Base-by-base conservation (phyloP, 2,797 vertebrate species). In the Enteromius treurensis region DNA sequence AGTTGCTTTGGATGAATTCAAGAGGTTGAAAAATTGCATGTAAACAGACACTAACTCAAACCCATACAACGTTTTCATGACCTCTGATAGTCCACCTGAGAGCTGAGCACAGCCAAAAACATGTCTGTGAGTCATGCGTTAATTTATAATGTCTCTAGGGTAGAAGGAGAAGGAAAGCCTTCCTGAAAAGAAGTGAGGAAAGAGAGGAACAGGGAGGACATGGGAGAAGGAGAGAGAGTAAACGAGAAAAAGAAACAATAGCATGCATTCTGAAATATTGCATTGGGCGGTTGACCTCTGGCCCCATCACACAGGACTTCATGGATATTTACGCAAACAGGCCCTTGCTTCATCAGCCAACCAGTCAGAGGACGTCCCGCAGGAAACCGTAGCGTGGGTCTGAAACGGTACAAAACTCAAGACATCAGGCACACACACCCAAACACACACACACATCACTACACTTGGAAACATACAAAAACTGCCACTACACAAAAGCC, bases 331-430 rank as follows among this genome's bases (percentile, higher is more conserved):
- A 91, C 93, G 94, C 92, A 94, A 94, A 92, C 89, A 92, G 89
- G 90, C 92, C 91, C 79, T 88, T 86, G 88, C 91, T 91, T 86
- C 89, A 91, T 71, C 65, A 75, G 69, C 42, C 83, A 71, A 75
- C 92, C 91, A 92, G 91, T 90, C 92, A 94, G 93, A 95, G 95
- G 92, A 93, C 92, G 93, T 91, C 92, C 93, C 92, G 70, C 93
- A 95, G 94, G 93, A 95, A 94, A 90, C 88, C 85, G 82, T 80
- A 91, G 88, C 77, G 91, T 87, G 89, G 88, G 69, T 90, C 85
- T 85, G 88, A 91, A 91, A 92, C 82, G 71, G 89, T 77, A 86
- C 88, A 74, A 88, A 91, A 91, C 90, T 88, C 78, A 86, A 90
- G 79, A 53, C 82, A 86, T 91, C 87, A 88, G 86, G 88, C 88